These are phyloP conservation scores for Rhinatrema bivittatum DNA, from an alignment of 2,797 vertebrate genomes.

Conservation along the genomic window DNA sequence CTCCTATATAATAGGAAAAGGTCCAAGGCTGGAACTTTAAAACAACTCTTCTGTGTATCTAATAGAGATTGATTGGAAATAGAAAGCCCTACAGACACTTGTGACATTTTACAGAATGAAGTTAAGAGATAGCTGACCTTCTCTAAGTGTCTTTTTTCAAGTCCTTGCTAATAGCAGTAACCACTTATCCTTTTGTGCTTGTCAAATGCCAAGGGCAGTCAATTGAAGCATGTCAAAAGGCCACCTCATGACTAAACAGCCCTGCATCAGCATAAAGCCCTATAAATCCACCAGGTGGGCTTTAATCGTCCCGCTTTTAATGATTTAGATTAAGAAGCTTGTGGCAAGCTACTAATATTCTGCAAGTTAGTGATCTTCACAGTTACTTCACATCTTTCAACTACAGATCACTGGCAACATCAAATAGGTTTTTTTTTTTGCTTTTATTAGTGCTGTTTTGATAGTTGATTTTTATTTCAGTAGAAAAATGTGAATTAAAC, in stretches of 20 bases:
- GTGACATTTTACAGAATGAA: slow-evolving; percentile 51
- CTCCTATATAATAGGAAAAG: not conserved
- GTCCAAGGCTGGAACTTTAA: slow-evolving; percentile 21
- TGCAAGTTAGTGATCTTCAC: not conserved
- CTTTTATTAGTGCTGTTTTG: too few relatives aligned
- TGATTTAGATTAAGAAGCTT: slow-evolving; percentile 23
- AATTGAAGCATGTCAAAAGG: slow-evolving; percentile 44
- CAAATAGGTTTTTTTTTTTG: slow-evolving; percentile 18
- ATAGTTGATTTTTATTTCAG: too few relatives aligned
- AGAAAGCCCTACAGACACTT: slow-evolving; percentile 33
- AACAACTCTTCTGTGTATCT: slow-evolving; percentile 27
- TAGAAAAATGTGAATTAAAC: too few relatives aligned
- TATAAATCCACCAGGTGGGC: slow-evolving; percentile 40
- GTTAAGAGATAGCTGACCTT: slow-evolving; percentile 46
- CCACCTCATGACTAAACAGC: slow-evolving; percentile 29
- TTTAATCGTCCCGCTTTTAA: slow-evolving; percentile 41
- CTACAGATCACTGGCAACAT: not conserved
- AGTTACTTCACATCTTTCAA: not conserved
- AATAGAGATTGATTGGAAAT: slow-evolving; percentile 29
- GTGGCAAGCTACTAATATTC: slow-evolving; percentile 8
- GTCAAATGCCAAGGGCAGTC: slow-evolving; percentile 42
- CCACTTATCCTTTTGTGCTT: slow-evolving; percentile 48
- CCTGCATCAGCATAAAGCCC: slow-evolving; percentile 42
- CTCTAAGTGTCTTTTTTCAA: slow-evolving; percentile 49
- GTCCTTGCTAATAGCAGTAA: slow-evolving; percentile 51